Evolutionary conservation across 2,113 vertebrate genomes (phyloP).

Genomic region (Reinhardtius hippoglossoides): DNA sequence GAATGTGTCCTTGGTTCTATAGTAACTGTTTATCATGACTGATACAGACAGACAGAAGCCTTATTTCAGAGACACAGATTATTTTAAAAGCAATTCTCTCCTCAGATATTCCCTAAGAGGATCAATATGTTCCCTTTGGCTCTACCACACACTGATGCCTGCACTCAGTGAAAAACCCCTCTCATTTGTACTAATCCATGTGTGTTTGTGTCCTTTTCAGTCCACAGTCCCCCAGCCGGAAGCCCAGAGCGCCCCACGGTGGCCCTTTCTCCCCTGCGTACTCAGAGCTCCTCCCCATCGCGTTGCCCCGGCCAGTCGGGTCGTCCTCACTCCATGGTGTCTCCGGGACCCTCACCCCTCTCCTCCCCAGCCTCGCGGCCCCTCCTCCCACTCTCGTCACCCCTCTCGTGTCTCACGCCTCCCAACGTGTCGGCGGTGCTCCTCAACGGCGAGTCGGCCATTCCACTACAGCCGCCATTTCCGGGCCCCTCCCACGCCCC

Average conservation of each 20-base stretch:
- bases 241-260: constrained; percentile 88
- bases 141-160: not conserved
- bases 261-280: constrained; percentile 87
- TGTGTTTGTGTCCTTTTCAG: constrained; percentile 64
- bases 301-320: constrained; percentile 85
- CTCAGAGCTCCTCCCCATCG: constrained; percentile 91
- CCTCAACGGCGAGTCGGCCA: constrained; percentile 84
- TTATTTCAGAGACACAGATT: no score
- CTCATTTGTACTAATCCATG: constrained; percentile 9
- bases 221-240: constrained; percentile 85
- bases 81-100: no score
- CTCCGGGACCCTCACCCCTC: constrained; percentile 81
- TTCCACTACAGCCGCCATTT: constrained; percentile 73
- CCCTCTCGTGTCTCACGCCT: constrained; percentile 90
- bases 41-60: no score
- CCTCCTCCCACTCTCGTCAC: constrained; percentile 85
- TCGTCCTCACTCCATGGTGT: constrained; percentile 86
- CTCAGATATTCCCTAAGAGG: no score
- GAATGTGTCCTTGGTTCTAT: no score
- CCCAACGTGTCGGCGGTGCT: constrained; percentile 89
- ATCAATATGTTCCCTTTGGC: not conserved
- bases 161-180: not conserved
- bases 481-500: constrained; percentile 72
- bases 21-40: no score
- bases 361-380: constrained; percentile 82